Conservation (phyloP, 2,797 vertebrate genomes). For the Jordanella pulchra region DNA sequence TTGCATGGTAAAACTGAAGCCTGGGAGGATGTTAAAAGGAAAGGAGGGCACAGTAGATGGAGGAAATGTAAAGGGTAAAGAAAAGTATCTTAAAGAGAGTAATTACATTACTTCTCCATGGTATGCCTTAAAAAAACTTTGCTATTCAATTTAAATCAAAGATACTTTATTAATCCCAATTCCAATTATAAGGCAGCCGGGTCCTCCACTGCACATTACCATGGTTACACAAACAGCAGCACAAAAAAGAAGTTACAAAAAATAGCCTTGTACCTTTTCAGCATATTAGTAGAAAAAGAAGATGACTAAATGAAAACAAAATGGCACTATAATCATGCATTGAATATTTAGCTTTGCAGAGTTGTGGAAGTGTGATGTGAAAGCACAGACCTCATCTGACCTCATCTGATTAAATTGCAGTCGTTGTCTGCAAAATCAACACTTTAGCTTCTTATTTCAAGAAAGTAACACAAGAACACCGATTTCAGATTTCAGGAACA, state of each 20-base stretch:
- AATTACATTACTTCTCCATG: slow-evolving; percentile 37
- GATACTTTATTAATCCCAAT: neutral
- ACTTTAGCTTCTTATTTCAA: neutral
- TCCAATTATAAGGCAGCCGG: slow-evolving; percentile 37
- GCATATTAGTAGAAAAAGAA: slow-evolving; percentile 24
- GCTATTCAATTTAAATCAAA: too few species aligned
- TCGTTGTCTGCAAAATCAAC: neutral
- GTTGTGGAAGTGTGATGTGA: neutral
- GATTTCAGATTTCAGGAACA: too few species aligned
- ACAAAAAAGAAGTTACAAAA: slow-evolving; percentile 2
- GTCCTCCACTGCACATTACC: slow-evolving; percentile 25
- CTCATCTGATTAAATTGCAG: neutral
- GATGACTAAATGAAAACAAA: slow-evolving; percentile 7
- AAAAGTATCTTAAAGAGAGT: slow-evolving; percentile 25
- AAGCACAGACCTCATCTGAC: too few species aligned
- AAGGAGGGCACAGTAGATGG: slow-evolving; percentile 14
- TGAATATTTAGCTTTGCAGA: neutral
- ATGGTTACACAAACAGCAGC: slow-evolving; percentile 37
- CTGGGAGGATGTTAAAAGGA: slow-evolving; percentile 54
- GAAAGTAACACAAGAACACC: too few species aligned
- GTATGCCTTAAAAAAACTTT: slow-evolving; percentile 7
- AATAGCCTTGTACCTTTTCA: slow-evolving; percentile 16
- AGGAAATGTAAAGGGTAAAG: slow-evolving; percentile 32
- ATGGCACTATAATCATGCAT: neutral
- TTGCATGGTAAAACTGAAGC: slow-evolving; percentile 67